phyloP scores from a whole-genome alignment of 2,797 vertebrate genomes.

The Todus mexicanus region DNA sequence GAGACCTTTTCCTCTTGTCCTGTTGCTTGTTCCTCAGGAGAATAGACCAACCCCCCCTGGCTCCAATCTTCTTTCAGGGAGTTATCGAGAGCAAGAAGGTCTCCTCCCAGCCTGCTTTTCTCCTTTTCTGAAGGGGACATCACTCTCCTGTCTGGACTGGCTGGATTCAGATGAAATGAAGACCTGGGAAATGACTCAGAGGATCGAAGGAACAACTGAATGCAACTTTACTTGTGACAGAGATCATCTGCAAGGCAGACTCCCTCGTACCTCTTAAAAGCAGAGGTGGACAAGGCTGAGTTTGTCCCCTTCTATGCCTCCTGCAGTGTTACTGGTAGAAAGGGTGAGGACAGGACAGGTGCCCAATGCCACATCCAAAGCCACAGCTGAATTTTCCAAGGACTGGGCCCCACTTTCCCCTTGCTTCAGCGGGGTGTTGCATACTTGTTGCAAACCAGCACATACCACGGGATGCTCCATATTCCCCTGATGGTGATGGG shows the following conservation, averaged over 20 bases:
- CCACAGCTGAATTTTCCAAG: not conserved
- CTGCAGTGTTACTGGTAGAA: not conserved
- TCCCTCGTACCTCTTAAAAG: not conserved
- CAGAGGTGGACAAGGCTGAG: not conserved
- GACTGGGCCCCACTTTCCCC: not conserved
- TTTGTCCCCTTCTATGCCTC: not conserved
- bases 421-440: accelerated
- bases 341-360: not conserved
- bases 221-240: not conserved
- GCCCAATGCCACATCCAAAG: not conserved
- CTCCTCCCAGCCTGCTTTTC: not conserved
- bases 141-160: not conserved
- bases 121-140: not conserved
- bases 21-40: not conserved
- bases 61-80: not conserved
- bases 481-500: not conserved
- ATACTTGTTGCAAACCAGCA: not conserved
- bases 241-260: not conserved
- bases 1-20: not conserved
- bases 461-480: not conserved
- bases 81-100: not conserved
- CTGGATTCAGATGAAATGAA: not conserved
- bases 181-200: not conserved
- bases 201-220: not conserved
- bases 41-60: not conserved